A percentile compares a stretch with the other conserved stretches of the same genome.
phyloP scores from a whole-genome alignment of 2,888 invertebrate genomes.

The Thereva unica region DNA sequence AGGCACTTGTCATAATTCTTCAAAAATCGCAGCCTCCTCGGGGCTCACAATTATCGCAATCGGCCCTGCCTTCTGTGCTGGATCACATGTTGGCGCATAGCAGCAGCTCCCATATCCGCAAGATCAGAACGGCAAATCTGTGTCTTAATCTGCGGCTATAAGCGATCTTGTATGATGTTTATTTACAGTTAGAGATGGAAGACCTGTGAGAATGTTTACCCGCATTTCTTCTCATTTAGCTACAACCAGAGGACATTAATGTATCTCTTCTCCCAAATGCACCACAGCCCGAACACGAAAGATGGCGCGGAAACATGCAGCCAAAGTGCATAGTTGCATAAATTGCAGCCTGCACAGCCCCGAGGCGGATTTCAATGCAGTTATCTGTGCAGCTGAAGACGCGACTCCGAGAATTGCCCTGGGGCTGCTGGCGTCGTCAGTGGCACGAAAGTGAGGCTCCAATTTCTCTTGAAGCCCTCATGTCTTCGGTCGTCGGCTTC shows the following conservation, averaged over 20 bases:
- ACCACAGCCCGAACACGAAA: constrained; percentile 15
- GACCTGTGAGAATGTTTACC: constrained; percentile 25
- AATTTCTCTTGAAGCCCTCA: constrained; percentile 18
- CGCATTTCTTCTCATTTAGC: constrained; percentile 15
- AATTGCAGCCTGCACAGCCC: constrained; percentile 20
- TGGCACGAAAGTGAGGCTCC: constrained; percentile 7
- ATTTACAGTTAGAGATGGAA: constrained; percentile 26
- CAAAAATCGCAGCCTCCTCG: too few species aligned
- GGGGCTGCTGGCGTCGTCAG: not conserved
- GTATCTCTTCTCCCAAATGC: constrained; percentile 26
- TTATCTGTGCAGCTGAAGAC: constrained; percentile 12
- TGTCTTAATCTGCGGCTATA: constrained; percentile 28
- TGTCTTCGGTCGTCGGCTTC: not conserved
- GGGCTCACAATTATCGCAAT: too few species aligned
- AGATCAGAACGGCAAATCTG: too few species aligned
- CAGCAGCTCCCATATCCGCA: too few species aligned
- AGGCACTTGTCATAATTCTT: too few species aligned
- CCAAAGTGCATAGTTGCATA: constrained; percentile 28
- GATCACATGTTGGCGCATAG: too few species aligned
- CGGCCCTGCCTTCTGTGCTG: too few species aligned
- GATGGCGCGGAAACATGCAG: constrained; percentile 25
- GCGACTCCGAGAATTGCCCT: not conserved
- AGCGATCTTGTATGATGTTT: constrained; percentile 17
- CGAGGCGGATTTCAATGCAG: not conserved
- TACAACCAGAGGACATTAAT: constrained; percentile 12